These are phyloP conservation scores for Drosophila erecta DNA, from an alignment of 1,140 invertebrate species.

Conservation along the genomic window DNA sequence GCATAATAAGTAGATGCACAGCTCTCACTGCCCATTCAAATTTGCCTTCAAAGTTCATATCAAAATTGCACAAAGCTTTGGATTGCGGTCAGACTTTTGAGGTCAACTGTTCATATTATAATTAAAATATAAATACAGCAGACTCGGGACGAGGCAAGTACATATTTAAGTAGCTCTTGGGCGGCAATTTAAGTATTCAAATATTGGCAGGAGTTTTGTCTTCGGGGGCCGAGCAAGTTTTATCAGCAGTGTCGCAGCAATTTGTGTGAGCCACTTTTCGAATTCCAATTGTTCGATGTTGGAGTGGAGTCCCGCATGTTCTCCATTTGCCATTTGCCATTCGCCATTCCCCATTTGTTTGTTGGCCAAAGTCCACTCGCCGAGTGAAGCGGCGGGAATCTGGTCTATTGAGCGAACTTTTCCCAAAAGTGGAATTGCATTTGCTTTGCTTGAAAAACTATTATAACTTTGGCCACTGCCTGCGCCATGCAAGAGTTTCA, in stretches of 20 bases:
- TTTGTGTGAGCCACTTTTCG: slow-evolving; percentile 57
- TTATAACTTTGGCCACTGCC: slow-evolving; percentile 69
- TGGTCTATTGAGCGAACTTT: slow-evolving; percentile 72
- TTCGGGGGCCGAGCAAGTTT: slow-evolving; percentile 34
- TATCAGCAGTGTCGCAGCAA: slow-evolving; percentile 70
- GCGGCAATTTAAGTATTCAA: slow-evolving; percentile 42
- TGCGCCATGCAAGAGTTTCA: slow-evolving; percentile 64
- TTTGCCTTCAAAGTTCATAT: slow-evolving; percentile 1
- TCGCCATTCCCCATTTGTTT: slow-evolving; percentile 67
- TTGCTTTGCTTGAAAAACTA: slow-evolving; percentile 82
- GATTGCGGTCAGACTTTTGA: slow-evolving; percentile 21
- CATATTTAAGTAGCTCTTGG: slow-evolving; percentile 27
- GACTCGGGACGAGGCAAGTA: slow-evolving; percentile 2
- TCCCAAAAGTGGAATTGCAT: slow-evolving; percentile 77
- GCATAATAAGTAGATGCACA: background rate
- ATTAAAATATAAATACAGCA: slow-evolving; percentile 27
- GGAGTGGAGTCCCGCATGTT: slow-evolving; percentile 57
- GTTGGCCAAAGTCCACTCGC: slow-evolving; percentile 70
- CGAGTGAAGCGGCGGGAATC: slow-evolving; percentile 37
- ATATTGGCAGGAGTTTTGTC: slow-evolving; percentile 35
- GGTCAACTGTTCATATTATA: slow-evolving; percentile 20
- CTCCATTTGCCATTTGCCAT: slow-evolving; percentile 52
- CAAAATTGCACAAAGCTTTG: slow-evolving; percentile 10
- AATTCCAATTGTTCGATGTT: slow-evolving; percentile 62
- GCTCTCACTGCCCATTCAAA: background rate